A percentile compares a stretch with the other conserved stretches of the same genome.
phyloP scores from a whole-genome alignment of 1,140 invertebrate species.

The Hydropsyche tenuis region DNA sequence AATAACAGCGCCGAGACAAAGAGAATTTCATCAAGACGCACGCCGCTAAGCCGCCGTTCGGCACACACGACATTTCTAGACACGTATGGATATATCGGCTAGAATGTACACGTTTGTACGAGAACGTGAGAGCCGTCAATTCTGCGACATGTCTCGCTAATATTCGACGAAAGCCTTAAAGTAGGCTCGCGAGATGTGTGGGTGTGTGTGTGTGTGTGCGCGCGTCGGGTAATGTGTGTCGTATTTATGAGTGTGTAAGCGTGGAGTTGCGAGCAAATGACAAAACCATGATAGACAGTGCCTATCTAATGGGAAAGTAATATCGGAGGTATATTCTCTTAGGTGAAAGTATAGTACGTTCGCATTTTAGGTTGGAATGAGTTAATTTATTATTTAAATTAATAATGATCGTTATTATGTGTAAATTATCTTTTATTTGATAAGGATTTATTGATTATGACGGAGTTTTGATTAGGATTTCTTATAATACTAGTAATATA shows the following conservation, averaged over 20 bases:
- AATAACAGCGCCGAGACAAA: slow-evolving; percentile 12
- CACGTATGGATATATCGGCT: too few species aligned
- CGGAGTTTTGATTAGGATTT: too few species aligned
- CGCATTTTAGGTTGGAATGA: background rate
- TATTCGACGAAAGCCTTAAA: slow-evolving; percentile 38
- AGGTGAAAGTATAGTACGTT: background rate
- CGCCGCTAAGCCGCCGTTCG: slow-evolving; percentile 6
- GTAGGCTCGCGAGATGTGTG: background rate
- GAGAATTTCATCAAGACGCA: slow-evolving; percentile 20
- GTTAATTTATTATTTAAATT: too few species aligned
- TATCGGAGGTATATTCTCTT: slow-evolving; percentile 6
- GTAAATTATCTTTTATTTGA: too few species aligned
- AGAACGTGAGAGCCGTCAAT: slow-evolving; percentile 15
- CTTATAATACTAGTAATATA: too few species aligned
- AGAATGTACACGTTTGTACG: too few species aligned
- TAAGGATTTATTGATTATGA: too few species aligned
- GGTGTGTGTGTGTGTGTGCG: background rate
- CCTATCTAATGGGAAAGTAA: slow-evolving; percentile 29
- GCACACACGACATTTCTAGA: background rate
- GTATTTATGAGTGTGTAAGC: background rate
- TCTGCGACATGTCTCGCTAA: slow-evolving; percentile 26
- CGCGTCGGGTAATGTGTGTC: background rate
- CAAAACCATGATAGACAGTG: slow-evolving; percentile 28
- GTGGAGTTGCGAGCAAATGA: slow-evolving; percentile 13
- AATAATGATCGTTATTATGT: too few species aligned